These are phyloP conservation scores for Boloria selene DNA, from an alignment of 2,888 invertebrate genomes.

Conservation along the genomic window DNA sequence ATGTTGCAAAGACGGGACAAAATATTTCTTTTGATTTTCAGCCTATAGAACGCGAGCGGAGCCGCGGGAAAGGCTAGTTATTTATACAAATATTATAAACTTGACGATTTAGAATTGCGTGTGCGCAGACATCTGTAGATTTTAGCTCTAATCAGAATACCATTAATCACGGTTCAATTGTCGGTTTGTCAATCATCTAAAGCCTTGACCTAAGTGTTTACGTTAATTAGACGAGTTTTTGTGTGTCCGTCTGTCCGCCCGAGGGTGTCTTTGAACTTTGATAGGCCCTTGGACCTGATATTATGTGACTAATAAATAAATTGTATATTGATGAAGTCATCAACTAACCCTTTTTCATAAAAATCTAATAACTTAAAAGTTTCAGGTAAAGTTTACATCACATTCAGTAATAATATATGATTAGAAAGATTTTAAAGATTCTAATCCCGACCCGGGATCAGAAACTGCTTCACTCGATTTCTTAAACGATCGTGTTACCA, in stretches of 20 bases:
- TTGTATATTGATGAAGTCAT: not conserved
- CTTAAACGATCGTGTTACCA: too few relatives aligned
- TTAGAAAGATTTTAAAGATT: too few relatives aligned
- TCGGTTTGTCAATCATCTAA: slow-evolving; percentile 38
- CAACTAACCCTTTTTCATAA: not conserved
- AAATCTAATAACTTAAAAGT: not conserved
- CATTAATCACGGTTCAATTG: slow-evolving; percentile 44
- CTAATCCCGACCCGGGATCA: too few relatives aligned
- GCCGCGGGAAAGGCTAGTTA: too few relatives aligned
- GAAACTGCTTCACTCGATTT: too few relatives aligned
- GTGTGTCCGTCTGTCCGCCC: slow-evolving; percentile 32
- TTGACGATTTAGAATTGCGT: slow-evolving; percentile 4
- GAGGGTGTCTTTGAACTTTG: slow-evolving; percentile 31
- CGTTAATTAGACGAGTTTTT: slow-evolving; percentile 42
- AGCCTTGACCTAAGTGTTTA: slow-evolving; percentile 38
- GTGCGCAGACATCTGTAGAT: slow-evolving; percentile 3
- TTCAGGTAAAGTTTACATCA: not conserved
- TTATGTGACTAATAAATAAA: not conserved
- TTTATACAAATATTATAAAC: too few relatives aligned
- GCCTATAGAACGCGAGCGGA: too few relatives aligned
- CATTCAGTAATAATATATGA: too few relatives aligned
- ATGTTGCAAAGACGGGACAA: too few relatives aligned
- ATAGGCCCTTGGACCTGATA: slow-evolving; percentile 18
- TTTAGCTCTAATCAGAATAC: slow-evolving; percentile 39
- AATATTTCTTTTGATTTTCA: too few relatives aligned